Percentiles rank a stretch among this genome's conserved stretches.
phyloP scores from a whole-genome alignment of 1,140 invertebrate genomes.

The Drosophila ambigua region DNA sequence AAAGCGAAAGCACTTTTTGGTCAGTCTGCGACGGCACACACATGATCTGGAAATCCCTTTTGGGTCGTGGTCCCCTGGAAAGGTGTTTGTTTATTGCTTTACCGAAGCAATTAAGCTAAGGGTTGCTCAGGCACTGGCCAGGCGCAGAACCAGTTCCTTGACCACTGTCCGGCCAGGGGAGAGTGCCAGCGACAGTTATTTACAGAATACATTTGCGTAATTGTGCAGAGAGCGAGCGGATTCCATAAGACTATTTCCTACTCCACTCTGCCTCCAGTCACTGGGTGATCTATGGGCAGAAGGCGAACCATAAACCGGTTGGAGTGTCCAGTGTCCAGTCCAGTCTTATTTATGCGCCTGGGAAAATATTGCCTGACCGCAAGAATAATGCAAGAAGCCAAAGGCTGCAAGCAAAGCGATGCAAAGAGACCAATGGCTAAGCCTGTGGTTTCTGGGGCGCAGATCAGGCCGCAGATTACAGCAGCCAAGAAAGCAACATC shows the following conservation, averaged over 20 bases:
- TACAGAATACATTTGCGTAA: slow-evolving; percentile 67
- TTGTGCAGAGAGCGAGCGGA: slow-evolving; percentile 33
- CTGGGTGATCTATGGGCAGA: slow-evolving; percentile 50
- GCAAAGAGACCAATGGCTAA: slow-evolving; percentile 27
- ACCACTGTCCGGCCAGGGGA: slow-evolving; percentile 49
- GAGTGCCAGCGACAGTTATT: slow-evolving; percentile 49
- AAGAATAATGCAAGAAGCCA: slow-evolving; percentile 25
- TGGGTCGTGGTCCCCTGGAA: slow-evolving; percentile 21
- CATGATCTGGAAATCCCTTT: slow-evolving; percentile 48
- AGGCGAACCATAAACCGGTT: slow-evolving; percentile 60
- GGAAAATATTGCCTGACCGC: slow-evolving; percentile 61
- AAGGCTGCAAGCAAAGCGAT: slow-evolving; percentile 25
- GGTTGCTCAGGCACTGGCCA: slow-evolving; percentile 35
- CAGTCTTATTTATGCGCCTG: slow-evolving; percentile 60
- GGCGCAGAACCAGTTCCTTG: slow-evolving; percentile 40
- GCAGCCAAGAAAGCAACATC: slow-evolving; percentile 22
- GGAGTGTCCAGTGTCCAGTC: slow-evolving; percentile 41
- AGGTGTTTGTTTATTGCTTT: slow-evolving; percentile 62
- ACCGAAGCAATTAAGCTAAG: slow-evolving; percentile 57
- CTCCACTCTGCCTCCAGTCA: slow-evolving; percentile 12
- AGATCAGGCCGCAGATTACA: slow-evolving; percentile 45
- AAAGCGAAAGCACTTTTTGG: slow-evolving; percentile 45
- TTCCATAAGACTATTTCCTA: slow-evolving; percentile 8
- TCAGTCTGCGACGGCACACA: slow-evolving; percentile 32
- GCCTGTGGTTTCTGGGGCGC: slow-evolving; percentile 35